Base-by-base conservation (phyloP, 2,888 invertebrate genomes). In the Cryptus armator region DNA sequence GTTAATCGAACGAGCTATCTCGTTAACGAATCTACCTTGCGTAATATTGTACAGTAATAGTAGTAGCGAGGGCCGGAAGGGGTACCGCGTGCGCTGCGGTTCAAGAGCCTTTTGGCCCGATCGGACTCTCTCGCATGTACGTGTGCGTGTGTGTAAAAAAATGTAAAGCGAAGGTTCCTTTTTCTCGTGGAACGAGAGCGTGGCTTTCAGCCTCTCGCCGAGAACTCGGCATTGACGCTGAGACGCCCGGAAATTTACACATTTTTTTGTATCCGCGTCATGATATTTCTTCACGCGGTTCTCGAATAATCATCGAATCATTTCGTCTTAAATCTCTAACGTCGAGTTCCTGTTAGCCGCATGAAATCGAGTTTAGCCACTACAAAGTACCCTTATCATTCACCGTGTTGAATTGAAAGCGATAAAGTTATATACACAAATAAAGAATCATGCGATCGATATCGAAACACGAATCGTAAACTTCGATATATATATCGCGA, bases 1-100 rank as follows among this genome's bases (percentile, higher is more conserved):
- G 78, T 71, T 68, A 62, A 53, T 78, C 68, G 72, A 83, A 74
- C 62, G 62, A 32, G 72, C 14, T 78, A 48, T 78, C 56, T 48
- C 77, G 77, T 70, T 84, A 79, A 76, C 59, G 62, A 74, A 83
- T 78, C 67, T 62, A 80, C 46, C 75, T 71, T 46, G 71, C 70
- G 53, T 79, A 44, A 72, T 56, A 46, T 24, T 48, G 71, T 37
- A 70, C 24, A 74, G 67, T 62, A 59, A 3, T 29, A 43, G 37
- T 16, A 51, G 56, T 62, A 51, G 29, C 62, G 32, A 44, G n/a
- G 29, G 24, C 72, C 37, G 48, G 46, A 32, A 24, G 32, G 32
- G 37, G 37, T 14, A 62, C 16, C 37, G 62, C 44, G 56, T 37
- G 37, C 7, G 7, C 19, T 53, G 2, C 75, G 64, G 75, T 83